Percentiles rank a stretch among this genome's conserved stretches.
Evolutionary conservation across 1,140 invertebrate species (phyloP).

Genomic region (Arion vulgaris): DNA sequence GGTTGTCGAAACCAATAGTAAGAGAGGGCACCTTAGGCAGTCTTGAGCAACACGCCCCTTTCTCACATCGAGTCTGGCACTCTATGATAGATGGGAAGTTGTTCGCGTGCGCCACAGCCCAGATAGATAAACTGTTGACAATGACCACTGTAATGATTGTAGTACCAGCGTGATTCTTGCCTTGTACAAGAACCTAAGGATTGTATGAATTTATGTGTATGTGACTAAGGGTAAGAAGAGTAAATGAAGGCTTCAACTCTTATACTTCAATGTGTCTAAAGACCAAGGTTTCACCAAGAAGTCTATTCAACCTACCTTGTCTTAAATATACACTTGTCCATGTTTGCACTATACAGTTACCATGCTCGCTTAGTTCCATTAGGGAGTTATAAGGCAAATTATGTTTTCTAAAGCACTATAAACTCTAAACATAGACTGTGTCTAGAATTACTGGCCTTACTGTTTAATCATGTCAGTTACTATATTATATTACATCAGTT

Average conservation of each 20-base stretch:
- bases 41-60: slow-evolving; percentile 62
- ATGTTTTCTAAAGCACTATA: no score
- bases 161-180: slow-evolving; percentile 68
- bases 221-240: not conserved
- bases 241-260: not conserved
- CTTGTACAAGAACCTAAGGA: slow-evolving; percentile 53
- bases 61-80: slow-evolving; percentile 56
- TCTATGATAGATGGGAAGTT: slow-evolving; percentile 63
- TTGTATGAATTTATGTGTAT: not conserved
- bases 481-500: no score
- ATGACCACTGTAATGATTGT: slow-evolving; percentile 62
- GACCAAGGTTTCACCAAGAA: no score
- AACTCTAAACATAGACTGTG: no score
- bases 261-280: no score
- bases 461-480: no score
- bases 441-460: no score
- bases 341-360: no score
- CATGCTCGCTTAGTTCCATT: no score
- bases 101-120: slow-evolving; percentile 70
- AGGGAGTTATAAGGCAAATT: no score
- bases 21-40: slow-evolving; percentile 42
- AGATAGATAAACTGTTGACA: slow-evolving; percentile 71
- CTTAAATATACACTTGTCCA: no score
- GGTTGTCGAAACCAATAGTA: slow-evolving; percentile 51
- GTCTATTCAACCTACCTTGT: no score